These are phyloP conservation scores for Eueremaeus valkanovi DNA, from an alignment of 2,888 invertebrate species.

Conservation along the genomic window DNA sequence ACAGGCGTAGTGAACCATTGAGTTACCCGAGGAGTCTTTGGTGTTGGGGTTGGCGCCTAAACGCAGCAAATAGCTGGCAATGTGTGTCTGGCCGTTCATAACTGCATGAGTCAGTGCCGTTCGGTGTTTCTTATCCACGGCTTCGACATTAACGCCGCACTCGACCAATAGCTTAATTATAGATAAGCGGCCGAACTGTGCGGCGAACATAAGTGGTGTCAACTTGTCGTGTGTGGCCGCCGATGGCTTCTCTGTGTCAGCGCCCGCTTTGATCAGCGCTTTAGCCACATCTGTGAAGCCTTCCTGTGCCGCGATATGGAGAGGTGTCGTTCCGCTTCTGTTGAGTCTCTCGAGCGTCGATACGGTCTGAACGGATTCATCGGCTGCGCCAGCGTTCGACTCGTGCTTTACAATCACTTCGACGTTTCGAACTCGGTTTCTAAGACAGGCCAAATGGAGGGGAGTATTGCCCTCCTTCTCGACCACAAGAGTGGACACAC, in stretches of 20 bases:
- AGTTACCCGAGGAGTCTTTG: constrained; percentile 57
- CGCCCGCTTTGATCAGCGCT: constrained; percentile 33
- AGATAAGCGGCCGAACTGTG: constrained; percentile 53
- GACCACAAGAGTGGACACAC: constrained; percentile 51
- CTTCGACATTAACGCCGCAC: constrained; percentile 53
- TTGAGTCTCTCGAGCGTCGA: constrained; percentile 33
- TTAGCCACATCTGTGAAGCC: constrained; percentile 25
- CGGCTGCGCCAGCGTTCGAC: neutral
- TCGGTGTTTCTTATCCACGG: constrained; percentile 55
- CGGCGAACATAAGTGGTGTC: constrained; percentile 56
- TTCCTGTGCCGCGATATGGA: constrained; percentile 38
- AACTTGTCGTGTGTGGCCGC: constrained; percentile 53
- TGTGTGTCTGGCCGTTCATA: constrained; percentile 56
- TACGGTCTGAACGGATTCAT: neutral
- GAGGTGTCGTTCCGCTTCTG: constrained; percentile 23
- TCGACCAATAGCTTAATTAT: constrained; percentile 54
- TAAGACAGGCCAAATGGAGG: constrained; percentile 53
- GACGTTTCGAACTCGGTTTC: constrained; percentile 53
- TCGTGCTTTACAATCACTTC: constrained; percentile 50
- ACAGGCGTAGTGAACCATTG: constrained; percentile 57
- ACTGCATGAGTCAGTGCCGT: constrained; percentile 57
- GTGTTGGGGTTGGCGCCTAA: constrained; percentile 55
- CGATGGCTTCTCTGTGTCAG: constrained; percentile 48
- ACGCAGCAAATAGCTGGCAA: constrained; percentile 55
- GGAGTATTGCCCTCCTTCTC: constrained; percentile 53